Conservation (phyloP, 2,888 invertebrate genomes). For the Nasonia oneida region DNA sequence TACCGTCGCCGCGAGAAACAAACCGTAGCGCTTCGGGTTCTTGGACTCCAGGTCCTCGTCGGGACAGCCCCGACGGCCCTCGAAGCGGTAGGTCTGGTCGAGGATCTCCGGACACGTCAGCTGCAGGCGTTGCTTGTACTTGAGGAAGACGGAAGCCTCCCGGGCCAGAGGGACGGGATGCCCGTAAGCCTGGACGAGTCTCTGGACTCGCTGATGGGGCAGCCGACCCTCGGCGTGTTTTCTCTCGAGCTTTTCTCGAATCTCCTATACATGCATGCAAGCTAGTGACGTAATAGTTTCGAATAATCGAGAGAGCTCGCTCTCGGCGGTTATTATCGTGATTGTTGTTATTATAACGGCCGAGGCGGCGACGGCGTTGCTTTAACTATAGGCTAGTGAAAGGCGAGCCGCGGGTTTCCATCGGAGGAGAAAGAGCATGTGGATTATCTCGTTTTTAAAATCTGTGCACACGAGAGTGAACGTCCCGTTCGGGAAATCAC, state of each 20-base stretch:
- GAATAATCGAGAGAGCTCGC: background rate
- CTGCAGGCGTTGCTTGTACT: slow-evolving; percentile 35
- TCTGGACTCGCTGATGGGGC: slow-evolving; percentile 31
- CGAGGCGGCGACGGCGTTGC: background rate
- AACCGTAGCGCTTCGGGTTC: background rate
- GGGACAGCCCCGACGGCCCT: slow-evolving; percentile 31
- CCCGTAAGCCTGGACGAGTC: slow-evolving; percentile 7
- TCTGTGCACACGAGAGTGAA: background rate
- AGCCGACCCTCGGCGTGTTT: slow-evolving; percentile 27
- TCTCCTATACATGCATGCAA: slow-evolving; percentile 17
- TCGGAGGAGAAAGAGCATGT: background rate
- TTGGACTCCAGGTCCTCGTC: background rate
- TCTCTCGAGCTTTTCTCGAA: slow-evolving; percentile 19
- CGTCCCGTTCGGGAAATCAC: background rate
- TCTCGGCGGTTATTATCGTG: background rate
- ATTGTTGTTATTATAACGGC: background rate
- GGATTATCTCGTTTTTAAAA: slow-evolving; percentile 12
- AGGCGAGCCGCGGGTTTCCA: background rate
- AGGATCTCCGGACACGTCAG: slow-evolving; percentile 45
- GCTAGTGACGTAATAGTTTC: background rate
- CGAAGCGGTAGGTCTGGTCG: slow-evolving; percentile 26
- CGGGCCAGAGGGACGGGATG: background rate
- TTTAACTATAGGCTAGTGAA: background rate
- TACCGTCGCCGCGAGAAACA: slow-evolving; percentile 52
- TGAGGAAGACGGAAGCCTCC: background rate